Conservation (phyloP, 2,113 vertebrate genomes). For the Gallinago media region DNA sequence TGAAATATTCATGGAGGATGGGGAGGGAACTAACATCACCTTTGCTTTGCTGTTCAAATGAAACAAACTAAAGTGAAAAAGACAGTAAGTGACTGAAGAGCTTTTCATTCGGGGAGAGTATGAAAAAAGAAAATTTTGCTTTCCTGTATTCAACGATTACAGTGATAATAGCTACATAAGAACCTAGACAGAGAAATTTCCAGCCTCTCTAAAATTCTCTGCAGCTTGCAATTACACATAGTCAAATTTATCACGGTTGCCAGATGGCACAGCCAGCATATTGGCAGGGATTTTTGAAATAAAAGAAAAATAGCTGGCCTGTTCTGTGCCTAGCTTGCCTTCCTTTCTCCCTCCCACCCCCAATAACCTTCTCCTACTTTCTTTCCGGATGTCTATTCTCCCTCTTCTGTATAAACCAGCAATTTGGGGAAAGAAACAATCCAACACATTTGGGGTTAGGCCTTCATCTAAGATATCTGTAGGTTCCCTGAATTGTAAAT, state of each 20-base stretch:
- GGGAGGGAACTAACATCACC: neutral
- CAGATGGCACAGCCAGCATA: conserved; percentile 56
- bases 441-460: neutral
- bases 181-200: conserved; percentile 62
- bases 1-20: conserved; percentile 62
- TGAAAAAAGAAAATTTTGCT: conserved; percentile 16
- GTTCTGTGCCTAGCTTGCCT: conserved; percentile 15
- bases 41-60: conserved; percentile 19
- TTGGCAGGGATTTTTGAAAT: conserved; percentile 57
- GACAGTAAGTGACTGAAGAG: neutral
- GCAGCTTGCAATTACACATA: conserved; percentile 62
- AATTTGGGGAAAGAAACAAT: neutral
- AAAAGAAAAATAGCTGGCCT: conserved; percentile 59
- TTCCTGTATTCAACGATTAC: conserved; percentile 45
- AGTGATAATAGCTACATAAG: conserved; percentile 41
- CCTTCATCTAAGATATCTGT: neutral
- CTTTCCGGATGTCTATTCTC: neutral
- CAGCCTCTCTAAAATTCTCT: conserved; percentile 64
- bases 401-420: neutral
- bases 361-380: conserved; percentile 35
- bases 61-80: neutral
- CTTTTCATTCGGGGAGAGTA: conserved; percentile 11
- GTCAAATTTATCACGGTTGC: conserved; percentile 62
- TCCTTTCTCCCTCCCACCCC: conserved; percentile 25
- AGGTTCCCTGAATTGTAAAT: neutral